A percentile compares a stretch with the other conserved stretches of the same genome.
Evolutionary conservation across 2,113 vertebrate genomes (phyloP).

Genomic region (Tenrec ecaudatus): DNA sequence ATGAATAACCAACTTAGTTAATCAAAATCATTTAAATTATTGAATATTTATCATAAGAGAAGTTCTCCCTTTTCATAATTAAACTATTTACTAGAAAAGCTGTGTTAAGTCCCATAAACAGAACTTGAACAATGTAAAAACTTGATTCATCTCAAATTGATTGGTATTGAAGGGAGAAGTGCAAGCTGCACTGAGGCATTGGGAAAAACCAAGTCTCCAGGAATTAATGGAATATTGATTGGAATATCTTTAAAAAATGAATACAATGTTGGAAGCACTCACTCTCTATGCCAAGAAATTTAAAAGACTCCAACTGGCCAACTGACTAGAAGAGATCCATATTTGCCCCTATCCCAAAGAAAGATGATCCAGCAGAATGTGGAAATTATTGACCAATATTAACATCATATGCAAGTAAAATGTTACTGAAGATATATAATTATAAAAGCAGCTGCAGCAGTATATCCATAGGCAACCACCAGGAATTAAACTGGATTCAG

Average conservation of each 20-base stretch:
- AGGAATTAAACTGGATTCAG: no score
- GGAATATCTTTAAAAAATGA: no score
- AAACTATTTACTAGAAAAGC: slow-evolving; percentile 34
- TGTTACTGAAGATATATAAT: no score
- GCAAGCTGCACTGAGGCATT: not conserved
- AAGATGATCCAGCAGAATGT: no score
- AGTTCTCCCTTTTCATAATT: not conserved
- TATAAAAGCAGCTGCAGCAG: no score
- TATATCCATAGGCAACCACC: no score
- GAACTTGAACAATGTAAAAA: slow-evolving; percentile 14
- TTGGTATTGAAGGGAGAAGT: not conserved
- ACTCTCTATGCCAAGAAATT: not conserved
- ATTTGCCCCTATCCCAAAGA: no score
- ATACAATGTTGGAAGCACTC: not conserved
- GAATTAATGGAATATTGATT: not conserved
- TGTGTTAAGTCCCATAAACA: not conserved
- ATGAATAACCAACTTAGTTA: not conserved
- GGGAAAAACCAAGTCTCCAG: not conserved
- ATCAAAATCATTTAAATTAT: not conserved
- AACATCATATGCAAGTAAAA: no score
- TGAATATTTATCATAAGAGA: not conserved
- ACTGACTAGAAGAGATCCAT: no score
- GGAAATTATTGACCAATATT: no score
- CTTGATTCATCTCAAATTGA: not conserved
- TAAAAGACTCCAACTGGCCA: not conserved